These are phyloP conservation scores for Ecdyonurus torrentis DNA, from an alignment of 2,888 invertebrate genomes.

Conservation along the genomic window DNA sequence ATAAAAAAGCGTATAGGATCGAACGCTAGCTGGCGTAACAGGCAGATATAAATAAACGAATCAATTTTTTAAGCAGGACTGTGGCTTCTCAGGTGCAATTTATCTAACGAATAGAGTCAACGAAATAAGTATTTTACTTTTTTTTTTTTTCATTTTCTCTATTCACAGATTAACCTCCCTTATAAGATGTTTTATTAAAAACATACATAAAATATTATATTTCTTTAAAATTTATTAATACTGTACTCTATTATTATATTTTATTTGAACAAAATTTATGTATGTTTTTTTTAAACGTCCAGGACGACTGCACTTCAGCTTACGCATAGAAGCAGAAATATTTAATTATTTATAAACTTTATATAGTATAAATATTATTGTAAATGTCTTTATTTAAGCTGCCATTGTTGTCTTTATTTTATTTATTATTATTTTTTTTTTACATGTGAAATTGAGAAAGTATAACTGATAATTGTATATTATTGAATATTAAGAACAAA, in stretches of 20 bases:
- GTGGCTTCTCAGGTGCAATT: neutral
- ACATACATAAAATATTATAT: neutral
- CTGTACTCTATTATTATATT: too few species aligned
- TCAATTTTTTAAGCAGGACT: neutral
- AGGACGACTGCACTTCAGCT: neutral
- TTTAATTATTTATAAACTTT: neutral
- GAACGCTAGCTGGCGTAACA: neutral
- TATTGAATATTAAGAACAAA: too few species aligned
- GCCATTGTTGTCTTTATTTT: neutral
- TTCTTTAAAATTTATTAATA: neutral
- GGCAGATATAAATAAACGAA: too few species aligned
- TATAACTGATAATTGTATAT: too few species aligned
- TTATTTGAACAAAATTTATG: neutral
- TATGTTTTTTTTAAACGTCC: neutral
- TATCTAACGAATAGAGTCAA: neutral
- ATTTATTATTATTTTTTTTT: too few species aligned
- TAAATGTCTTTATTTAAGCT: neutral
- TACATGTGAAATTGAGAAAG: too few species aligned
- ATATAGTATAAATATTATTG: too few species aligned
- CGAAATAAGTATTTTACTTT: too few species aligned
- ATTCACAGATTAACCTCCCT: neutral
- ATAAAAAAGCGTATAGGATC: too few species aligned
- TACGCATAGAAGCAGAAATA: neutral
- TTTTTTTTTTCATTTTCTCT: neutral
- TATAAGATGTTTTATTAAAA: neutral